These are phyloP conservation scores for Nomada goodeniana DNA, from an alignment of 2,888 invertebrate species.

Conservation along the genomic window DNA sequence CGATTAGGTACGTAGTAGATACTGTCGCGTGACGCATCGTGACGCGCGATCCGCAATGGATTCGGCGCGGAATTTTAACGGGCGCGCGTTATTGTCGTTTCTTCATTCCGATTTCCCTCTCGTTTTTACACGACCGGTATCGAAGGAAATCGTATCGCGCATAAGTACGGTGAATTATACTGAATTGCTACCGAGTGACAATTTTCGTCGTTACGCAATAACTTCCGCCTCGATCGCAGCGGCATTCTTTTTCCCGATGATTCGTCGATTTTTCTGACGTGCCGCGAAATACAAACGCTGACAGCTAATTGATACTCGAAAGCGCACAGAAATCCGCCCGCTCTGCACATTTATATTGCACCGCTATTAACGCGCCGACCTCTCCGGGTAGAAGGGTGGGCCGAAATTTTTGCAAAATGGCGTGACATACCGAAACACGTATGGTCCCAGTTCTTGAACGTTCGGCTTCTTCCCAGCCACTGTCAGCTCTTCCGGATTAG, in stretches of 20 bases:
- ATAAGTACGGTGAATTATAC: background rate
- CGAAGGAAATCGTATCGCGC: background rate
- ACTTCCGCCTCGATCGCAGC: constrained; percentile 19
- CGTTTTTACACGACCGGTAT: background rate
- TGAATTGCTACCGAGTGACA: background rate
- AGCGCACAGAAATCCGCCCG: background rate
- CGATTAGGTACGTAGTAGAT: constrained; percentile 19
- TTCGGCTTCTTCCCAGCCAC: constrained; percentile 87
- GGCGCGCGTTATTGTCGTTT: background rate
- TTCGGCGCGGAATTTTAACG: background rate
- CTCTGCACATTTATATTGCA: background rate
- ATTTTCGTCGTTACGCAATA: constrained; percentile 17
- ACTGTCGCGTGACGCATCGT: background rate
- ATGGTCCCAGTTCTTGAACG: constrained; percentile 84
- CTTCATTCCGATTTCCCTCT: background rate
- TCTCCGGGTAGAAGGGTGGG: background rate
- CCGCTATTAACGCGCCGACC: too few relatives aligned
- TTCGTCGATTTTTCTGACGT: constrained; percentile 29
- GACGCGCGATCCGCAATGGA: background rate
- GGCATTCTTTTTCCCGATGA: background rate
- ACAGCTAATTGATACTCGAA: constrained; percentile 33
- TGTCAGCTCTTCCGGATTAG: constrained; percentile 87
- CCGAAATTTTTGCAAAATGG: background rate
- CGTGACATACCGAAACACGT: constrained; percentile 82
- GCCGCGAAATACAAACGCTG: background rate